Evolutionary conservation across 2,113 vertebrate species (phyloP).

Genomic region (Esox niger): DNA sequence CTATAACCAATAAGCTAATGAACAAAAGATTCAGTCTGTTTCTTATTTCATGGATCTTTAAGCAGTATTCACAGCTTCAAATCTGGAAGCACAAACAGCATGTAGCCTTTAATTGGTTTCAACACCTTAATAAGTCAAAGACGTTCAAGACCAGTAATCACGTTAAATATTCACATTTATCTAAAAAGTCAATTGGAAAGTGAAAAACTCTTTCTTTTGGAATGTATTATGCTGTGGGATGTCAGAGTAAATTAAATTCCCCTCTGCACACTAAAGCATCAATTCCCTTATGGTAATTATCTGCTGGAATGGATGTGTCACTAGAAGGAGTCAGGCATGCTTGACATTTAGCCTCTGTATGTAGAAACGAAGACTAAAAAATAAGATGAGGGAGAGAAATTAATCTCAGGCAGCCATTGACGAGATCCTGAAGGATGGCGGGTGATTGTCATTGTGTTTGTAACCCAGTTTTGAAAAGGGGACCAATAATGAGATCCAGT

Average conservation of each 20-base stretch:
- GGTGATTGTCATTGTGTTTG: slow-evolving; percentile 85
- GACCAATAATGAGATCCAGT: slow-evolving; percentile 86
- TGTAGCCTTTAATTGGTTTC: slow-evolving; percentile 92
- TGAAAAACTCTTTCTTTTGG: slow-evolving; percentile 97
- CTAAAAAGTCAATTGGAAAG: slow-evolving; percentile 85
- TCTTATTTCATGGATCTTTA: slow-evolving; percentile 93
- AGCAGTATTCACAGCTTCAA: slow-evolving; percentile 81
- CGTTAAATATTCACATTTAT: slow-evolving; percentile 98
- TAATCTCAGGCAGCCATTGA: slow-evolving; percentile 88
- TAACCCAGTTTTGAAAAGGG: slow-evolving; percentile 88
- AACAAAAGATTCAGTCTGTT: slow-evolving; percentile 64
- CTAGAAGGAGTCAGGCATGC: slow-evolving; percentile 93
- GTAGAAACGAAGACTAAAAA: slow-evolving; percentile 95
- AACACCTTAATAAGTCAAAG: slow-evolving; percentile 91
- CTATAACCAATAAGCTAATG: slow-evolving; percentile 46
- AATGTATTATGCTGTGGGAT: slow-evolving; percentile 96
- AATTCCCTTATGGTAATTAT: slow-evolving; percentile 99
- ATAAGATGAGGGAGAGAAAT: slow-evolving; percentile 97
- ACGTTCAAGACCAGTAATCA: slow-evolving; percentile 97
- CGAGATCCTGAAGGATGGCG: slow-evolving; percentile 87
- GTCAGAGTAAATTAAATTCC: slow-evolving; percentile 99
- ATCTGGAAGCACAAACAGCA: slow-evolving; percentile 81
- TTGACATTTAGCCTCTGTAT: slow-evolving; percentile 99
- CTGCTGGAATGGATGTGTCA: slow-evolving; percentile 99
- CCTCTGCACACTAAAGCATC: slow-evolving; percentile 98